Conservation (phyloP, 2,797 vertebrate genomes). For the Sebastes matsubarae region DNA sequence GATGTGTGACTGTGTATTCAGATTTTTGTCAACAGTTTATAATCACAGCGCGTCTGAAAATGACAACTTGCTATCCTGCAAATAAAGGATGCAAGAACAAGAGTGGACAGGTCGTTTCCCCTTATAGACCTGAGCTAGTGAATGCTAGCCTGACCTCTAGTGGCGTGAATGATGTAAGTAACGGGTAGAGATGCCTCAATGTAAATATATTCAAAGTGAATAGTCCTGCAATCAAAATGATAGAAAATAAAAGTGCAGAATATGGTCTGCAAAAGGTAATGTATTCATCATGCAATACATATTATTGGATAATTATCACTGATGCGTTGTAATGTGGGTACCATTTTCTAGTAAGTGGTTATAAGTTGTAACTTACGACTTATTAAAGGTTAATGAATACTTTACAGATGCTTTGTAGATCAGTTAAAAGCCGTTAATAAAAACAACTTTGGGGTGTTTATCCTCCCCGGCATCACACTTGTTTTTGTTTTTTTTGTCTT, state of each 20-base stretch:
- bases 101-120: neutral
- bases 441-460: neutral
- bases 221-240: neutral
- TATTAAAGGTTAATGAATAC: neutral
- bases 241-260: neutral
- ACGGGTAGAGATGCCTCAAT: neutral
- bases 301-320: neutral
- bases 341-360: neutral
- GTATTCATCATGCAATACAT: neutral
- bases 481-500: neutral
- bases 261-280: neutral
- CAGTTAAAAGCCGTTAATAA: neutral
- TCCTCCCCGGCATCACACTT: neutral
- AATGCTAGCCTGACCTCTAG: conserved; percentile 65
- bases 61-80: neutral
- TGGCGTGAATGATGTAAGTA: conserved; percentile 23
- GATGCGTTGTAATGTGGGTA: neutral
- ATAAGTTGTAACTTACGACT: neutral
- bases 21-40: neutral
- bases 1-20: neutral
- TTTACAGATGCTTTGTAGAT: neutral
- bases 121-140: neutral
- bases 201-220: neutral
- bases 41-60: neutral
- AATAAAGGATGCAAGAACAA: neutral